Conservation (phyloP, 2,113 vertebrate genomes). For the Corythaeola cristata region DNA sequence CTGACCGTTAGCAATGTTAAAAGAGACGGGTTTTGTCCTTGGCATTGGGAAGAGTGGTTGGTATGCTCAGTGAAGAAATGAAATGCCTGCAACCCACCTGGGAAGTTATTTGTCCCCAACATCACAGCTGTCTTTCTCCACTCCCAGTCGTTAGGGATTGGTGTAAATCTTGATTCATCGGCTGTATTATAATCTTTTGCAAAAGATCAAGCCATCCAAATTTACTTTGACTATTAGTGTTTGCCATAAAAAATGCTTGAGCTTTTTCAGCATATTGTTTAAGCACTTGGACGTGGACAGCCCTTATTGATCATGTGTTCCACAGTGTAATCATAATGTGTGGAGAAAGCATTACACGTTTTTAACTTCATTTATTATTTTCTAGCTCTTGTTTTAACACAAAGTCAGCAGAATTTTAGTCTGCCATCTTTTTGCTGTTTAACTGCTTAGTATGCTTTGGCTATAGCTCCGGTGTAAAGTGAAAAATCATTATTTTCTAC, state of each 20-base stretch:
- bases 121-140: background rate
- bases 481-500: background rate
- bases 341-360: background rate
- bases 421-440: background rate
- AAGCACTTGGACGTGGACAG: accelerated
- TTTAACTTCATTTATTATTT: background rate
- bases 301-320: background rate
- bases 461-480: background rate
- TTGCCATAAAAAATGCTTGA: background rate
- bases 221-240: background rate
- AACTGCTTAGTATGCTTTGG: background rate
- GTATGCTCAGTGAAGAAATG: background rate
- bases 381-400: background rate
- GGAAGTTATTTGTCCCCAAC: background rate
- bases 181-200: background rate
- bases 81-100: background rate
- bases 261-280: background rate
- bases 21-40: background rate
- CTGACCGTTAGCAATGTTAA: background rate
- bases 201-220: background rate
- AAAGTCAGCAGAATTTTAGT: background rate
- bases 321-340: background rate
- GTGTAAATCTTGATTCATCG: background rate
- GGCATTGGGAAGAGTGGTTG: background rate
- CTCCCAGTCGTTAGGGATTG: background rate